Evolutionary conservation across 2,888 invertebrate genomes (phyloP).

Genomic region (Pherbina coryleti): DNA sequence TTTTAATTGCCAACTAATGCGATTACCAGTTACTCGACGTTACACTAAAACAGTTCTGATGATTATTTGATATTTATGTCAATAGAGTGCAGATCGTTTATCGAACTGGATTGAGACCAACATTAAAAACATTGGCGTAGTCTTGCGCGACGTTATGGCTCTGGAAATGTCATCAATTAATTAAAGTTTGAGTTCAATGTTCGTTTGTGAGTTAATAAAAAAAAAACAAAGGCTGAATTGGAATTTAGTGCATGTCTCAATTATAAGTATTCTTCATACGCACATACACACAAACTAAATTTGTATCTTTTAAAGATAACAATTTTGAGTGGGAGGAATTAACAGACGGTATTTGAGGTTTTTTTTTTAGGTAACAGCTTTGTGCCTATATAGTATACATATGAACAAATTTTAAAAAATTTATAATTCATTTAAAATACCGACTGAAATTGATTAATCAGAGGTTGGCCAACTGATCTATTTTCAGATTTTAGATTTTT

Average conservation of each 20-base stretch:
- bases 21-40: constrained; percentile 31
- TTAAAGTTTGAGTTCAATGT: constrained; percentile 30
- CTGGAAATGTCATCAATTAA: constrained; percentile 34
- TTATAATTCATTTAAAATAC: no score
- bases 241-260: neutral
- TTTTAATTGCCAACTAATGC: constrained; percentile 28
- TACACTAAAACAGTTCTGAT: neutral
- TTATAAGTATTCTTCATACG: neutral
- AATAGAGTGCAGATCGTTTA: constrained; percentile 9
- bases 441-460: no score
- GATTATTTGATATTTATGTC: constrained; percentile 10
- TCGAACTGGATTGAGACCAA: neutral
- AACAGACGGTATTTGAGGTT: no score
- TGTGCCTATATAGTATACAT: no score
- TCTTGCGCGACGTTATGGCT: neutral
- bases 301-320: neutral
- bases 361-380: no score
- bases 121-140: neutral
- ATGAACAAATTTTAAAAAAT: no score
- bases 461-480: no score
- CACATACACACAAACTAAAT: neutral
- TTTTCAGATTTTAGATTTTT: no score
- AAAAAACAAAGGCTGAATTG: neutral
- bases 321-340: neutral
- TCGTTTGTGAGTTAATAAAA: neutral